phyloP scores from a whole-genome alignment of 2,888 invertebrate genomes.

The Erannis defoliaria region DNA sequence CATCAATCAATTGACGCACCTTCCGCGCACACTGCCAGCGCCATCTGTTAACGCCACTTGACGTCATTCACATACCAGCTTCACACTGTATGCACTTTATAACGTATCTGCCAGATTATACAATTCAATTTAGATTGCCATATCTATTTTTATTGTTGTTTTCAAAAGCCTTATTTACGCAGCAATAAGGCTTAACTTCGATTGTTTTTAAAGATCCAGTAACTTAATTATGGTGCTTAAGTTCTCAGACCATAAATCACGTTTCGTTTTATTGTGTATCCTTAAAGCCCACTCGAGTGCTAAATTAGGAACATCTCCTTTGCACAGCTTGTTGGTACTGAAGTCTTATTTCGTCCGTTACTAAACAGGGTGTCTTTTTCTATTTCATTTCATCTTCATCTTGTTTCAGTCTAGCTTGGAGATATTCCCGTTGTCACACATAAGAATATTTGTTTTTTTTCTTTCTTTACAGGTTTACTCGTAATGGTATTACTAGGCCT shows the following conservation, averaged over 20 bases:
- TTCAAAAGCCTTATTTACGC: constrained; percentile 12
- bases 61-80: constrained; percentile 49
- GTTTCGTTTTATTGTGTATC: constrained; percentile 51
- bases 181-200: constrained; percentile 11
- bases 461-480: too few relatives aligned
- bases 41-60: constrained; percentile 65
- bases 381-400: not conserved
- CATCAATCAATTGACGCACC: constrained; percentile 65
- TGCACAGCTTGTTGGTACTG: constrained; percentile 10
- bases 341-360: not conserved
- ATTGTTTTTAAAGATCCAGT: constrained; percentile 8
- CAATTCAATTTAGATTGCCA: constrained; percentile 18
- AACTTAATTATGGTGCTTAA: constrained; percentile 14
- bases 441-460: too few relatives aligned
- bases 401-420: not conserved
- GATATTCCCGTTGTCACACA: not conserved
- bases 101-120: constrained; percentile 5
- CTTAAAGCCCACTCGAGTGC: constrained; percentile 46
- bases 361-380: not conserved
- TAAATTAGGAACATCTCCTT: constrained; percentile 43
- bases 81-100: not conserved
- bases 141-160: not conserved
- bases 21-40: constrained; percentile 49
- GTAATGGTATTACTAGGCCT: too few relatives aligned
- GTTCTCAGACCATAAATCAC: constrained; percentile 48